phyloP scores from a whole-genome alignment of 2,113 vertebrate species.

The Pampusana beccarii region DNA sequence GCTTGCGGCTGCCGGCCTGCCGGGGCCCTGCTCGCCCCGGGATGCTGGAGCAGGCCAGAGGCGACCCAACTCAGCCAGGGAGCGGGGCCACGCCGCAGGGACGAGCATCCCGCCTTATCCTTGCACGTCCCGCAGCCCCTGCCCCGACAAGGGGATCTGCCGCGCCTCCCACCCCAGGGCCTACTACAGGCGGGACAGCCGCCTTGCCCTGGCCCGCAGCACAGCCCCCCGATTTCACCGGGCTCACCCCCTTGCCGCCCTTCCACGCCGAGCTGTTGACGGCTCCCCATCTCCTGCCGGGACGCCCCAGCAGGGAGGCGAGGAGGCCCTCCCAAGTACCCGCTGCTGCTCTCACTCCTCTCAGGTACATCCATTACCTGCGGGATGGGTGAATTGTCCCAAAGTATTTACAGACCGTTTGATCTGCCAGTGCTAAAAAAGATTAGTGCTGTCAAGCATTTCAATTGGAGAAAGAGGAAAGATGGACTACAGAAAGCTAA shows the following conservation, averaged over 20 bases:
- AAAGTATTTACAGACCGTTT: neutral
- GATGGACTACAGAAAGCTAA: neutral
- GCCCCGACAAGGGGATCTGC: neutral
- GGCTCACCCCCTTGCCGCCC: neutral
- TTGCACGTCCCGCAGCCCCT: neutral
- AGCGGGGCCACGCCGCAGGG: neutral
- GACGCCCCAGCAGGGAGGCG: accelerated
- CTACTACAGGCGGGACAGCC: neutral
- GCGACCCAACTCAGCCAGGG: neutral
- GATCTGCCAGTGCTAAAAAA: neutral
- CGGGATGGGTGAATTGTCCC: too few species aligned
- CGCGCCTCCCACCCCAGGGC: neutral
- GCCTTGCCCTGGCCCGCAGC: too few species aligned
- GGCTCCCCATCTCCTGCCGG: neutral
- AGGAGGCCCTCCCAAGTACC: neutral
- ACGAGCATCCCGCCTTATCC: too few species aligned
- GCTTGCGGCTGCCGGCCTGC: neutral
- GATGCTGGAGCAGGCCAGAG: neutral
- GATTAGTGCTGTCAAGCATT: neutral
- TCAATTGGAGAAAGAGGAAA: neutral
- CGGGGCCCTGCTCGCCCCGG: neutral
- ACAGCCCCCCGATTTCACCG: neutral
- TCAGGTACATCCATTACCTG: neutral
- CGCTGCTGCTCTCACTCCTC: neutral
- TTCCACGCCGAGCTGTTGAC: neutral